Evolutionary conservation across 2,888 invertebrate species (phyloP).

Genomic region (Drosophila testacea): DNA sequence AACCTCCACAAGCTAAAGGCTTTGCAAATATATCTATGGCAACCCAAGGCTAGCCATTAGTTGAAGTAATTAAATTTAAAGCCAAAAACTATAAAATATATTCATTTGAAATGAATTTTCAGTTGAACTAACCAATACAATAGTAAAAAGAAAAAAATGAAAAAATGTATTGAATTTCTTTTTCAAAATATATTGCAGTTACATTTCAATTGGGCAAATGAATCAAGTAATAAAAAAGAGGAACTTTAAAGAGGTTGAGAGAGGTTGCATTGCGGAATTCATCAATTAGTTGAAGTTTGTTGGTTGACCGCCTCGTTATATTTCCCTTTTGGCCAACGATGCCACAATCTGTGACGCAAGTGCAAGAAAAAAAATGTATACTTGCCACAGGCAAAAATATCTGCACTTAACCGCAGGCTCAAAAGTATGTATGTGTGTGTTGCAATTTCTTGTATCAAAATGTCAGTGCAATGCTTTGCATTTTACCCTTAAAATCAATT

Average conservation of each 20-base stretch:
- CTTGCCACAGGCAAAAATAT: slow-evolving; percentile 4
- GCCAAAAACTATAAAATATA: background rate
- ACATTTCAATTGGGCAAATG: background rate
- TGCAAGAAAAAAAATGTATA: background rate
- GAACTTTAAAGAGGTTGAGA: background rate
- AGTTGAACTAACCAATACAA: background rate
- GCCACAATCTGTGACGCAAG: slow-evolving; percentile 21
- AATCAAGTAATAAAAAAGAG: background rate
- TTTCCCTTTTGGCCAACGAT: background rate
- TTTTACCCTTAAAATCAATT: slow-evolving; percentile 57
- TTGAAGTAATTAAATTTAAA: background rate
- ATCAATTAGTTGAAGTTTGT: slow-evolving; percentile 14
- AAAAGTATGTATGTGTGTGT: background rate
- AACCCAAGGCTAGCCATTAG: no score
- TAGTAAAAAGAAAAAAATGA: background rate
- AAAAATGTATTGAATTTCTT: background rate
- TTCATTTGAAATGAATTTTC: background rate
- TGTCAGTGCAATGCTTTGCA: slow-evolving; percentile 77
- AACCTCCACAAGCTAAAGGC: background rate
- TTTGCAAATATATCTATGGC: background rate
- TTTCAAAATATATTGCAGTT: background rate
- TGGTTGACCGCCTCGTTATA: slow-evolving; percentile 5
- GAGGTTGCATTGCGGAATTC: background rate
- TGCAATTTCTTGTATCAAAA: slow-evolving; percentile 44
- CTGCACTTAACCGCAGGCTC: slow-evolving; percentile 39